Conservation (phyloP, 2,797 vertebrate species). For the Botia almorhae region DNA sequence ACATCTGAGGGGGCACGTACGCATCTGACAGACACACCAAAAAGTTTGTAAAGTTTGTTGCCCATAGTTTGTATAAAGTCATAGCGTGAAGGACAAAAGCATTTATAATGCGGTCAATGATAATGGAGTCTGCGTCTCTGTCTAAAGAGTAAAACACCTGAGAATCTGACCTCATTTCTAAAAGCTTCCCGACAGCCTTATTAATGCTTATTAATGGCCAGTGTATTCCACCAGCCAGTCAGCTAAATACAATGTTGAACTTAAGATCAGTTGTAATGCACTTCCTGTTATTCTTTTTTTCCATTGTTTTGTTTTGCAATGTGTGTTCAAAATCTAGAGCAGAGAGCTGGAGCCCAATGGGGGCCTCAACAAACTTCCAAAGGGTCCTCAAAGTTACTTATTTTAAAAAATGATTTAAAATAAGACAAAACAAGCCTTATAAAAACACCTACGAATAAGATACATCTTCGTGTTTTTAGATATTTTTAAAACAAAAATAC, state of each 20-base stretch:
- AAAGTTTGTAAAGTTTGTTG: neutral
- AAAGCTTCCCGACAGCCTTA: neutral
- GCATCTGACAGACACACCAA: constrained; percentile 77
- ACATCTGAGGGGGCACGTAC: constrained; percentile 93
- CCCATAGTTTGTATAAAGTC: neutral
- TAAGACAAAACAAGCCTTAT: too few relatives aligned
- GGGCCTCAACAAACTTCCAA: neutral
- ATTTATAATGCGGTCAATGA: neutral
- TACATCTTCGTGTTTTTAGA: too few relatives aligned
- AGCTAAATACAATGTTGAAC: neutral
- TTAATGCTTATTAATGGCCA: neutral
- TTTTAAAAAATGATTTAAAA: too few relatives aligned
- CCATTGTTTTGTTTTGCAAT: too few relatives aligned
- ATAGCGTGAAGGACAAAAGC: neutral
- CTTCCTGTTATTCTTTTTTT: neutral
- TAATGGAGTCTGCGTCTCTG: neutral
- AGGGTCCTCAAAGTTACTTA: too few relatives aligned
- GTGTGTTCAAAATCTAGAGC: too few relatives aligned
- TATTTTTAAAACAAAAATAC: too few relatives aligned
- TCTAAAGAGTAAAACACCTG: neutral
- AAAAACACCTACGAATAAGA: too few relatives aligned
- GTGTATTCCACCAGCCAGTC: constrained; percentile 2
- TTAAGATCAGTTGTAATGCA: neutral
- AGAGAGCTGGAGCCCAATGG: too few relatives aligned
- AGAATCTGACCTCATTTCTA: neutral